These are phyloP conservation scores for Hesperophylax magnus DNA, from an alignment of 1,140 invertebrate genomes.

Conservation along the genomic window DNA sequence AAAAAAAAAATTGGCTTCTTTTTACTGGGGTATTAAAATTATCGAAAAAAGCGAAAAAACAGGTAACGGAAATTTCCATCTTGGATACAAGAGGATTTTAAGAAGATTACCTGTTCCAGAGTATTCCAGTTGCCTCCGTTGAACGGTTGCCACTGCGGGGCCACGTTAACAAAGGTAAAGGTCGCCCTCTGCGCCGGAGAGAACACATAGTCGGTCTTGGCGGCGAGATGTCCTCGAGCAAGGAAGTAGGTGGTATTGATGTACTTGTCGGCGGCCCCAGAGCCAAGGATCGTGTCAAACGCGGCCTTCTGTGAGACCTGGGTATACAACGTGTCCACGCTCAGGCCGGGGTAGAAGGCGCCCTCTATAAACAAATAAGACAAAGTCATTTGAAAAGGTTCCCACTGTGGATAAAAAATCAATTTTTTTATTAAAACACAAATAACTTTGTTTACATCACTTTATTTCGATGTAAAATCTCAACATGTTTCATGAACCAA, in stretches of 20 bases:
- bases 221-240: constrained; percentile 77
- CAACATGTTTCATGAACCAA: too few species aligned
- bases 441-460: too few species aligned
- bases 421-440: too few species aligned
- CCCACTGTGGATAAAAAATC: too few species aligned
- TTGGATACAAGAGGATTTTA: too few species aligned
- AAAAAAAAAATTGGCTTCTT: too few species aligned
- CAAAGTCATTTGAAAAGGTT: too few species aligned
- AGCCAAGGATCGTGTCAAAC: constrained; percentile 17
- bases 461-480: too few species aligned
- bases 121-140: constrained; percentile 77
- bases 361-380: constrained; percentile 23
- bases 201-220: constrained; percentile 77
- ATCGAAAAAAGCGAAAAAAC: too few species aligned
- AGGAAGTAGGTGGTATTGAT: constrained; percentile 72
- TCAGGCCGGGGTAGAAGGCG: constrained; percentile 42
- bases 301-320: constrained; percentile 24
- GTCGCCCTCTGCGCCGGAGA: constrained; percentile 72
- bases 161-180: constrained; percentile 65
- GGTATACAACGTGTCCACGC: constrained; percentile 42
- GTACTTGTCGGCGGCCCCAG: constrained; percentile 73
- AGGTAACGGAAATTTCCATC: too few species aligned
- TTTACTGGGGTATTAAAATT: too few species aligned
- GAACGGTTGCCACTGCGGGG: constrained; percentile 78
- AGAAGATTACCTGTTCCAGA: constrained; percentile 62